Percentiles rank a stretch among this genome's conserved stretches.
phyloP scores from a whole-genome alignment of 2,797 vertebrate species.

The Paedocypris micromegethes region DNA sequence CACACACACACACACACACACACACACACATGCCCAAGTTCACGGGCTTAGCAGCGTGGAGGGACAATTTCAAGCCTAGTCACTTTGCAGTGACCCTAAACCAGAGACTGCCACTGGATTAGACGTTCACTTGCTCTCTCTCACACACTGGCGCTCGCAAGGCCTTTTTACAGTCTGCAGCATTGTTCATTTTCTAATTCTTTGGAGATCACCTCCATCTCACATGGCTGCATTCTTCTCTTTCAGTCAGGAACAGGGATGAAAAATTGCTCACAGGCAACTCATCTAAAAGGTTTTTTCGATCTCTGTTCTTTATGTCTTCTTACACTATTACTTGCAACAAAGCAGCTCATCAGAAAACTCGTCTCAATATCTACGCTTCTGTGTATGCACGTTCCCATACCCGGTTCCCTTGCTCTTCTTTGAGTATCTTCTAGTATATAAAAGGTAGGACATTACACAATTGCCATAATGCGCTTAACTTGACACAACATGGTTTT shows the following conservation, averaged over 20 bases:
- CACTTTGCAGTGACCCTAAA: conserved; percentile 41
- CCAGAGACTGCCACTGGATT: conserved; percentile 26
- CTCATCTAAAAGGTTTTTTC: background rate
- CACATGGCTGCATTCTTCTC: background rate
- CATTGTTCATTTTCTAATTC: conserved; percentile 54
- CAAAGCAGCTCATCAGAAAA: no score
- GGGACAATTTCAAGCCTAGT: conserved; percentile 43
- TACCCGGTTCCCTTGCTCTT: no score
- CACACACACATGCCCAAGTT: conserved; percentile 2
- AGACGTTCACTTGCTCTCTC: conserved; percentile 6
- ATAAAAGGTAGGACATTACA: no score
- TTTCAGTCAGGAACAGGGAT: background rate
- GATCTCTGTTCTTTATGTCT: background rate
- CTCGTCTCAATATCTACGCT: no score
- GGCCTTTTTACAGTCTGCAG: background rate
- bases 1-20: conserved; percentile 10
- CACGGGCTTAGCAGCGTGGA: conserved; percentile 28
- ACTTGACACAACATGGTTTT: no score
- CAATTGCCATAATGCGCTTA: no score
- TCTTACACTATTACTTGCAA: no score
- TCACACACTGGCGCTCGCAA: background rate
- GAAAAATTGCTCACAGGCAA: background rate
- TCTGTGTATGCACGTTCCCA: no score
- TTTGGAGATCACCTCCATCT: conserved; percentile 44
- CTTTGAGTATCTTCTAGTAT: no score